Conservation (phyloP, 2,113 vertebrate genomes). For the Zosterops pallidus region DNA sequence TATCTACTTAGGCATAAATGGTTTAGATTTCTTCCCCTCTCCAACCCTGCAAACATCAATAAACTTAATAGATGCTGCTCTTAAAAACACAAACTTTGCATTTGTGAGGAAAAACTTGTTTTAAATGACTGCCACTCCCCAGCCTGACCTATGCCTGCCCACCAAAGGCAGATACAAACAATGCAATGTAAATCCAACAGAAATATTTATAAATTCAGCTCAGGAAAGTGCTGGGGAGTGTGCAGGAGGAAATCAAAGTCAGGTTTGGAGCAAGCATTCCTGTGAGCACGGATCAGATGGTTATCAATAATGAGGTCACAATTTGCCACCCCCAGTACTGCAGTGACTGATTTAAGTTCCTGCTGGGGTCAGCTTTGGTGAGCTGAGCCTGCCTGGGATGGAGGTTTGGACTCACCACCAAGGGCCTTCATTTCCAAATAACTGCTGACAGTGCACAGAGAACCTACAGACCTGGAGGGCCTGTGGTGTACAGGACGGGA, state of each 20-base stretch:
- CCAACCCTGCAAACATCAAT: neutral
- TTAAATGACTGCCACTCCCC: neutral
- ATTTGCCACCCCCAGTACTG: neutral
- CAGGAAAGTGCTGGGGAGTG: neutral
- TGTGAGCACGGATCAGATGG: neutral
- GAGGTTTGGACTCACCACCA: neutral
- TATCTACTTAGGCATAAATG: neutral
- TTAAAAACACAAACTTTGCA: neutral
- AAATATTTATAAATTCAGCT: neutral
- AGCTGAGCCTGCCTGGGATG: neutral
- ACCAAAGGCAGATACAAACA: neutral
- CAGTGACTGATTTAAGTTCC: neutral
- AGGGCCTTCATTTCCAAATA: neutral
- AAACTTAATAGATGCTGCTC: neutral
- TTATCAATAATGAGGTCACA: neutral
- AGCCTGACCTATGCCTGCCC: neutral
- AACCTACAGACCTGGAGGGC: neutral
- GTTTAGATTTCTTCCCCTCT: neutral
- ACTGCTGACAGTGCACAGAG: neutral
- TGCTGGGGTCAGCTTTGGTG: neutral
- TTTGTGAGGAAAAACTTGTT: neutral
- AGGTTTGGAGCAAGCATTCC: neutral
- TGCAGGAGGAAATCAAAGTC: neutral
- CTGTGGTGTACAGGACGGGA: neutral
- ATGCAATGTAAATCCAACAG: neutral